These are phyloP conservation scores for Operophtera brumata DNA, from an alignment of 2,888 invertebrate genomes.

Conservation along the genomic window DNA sequence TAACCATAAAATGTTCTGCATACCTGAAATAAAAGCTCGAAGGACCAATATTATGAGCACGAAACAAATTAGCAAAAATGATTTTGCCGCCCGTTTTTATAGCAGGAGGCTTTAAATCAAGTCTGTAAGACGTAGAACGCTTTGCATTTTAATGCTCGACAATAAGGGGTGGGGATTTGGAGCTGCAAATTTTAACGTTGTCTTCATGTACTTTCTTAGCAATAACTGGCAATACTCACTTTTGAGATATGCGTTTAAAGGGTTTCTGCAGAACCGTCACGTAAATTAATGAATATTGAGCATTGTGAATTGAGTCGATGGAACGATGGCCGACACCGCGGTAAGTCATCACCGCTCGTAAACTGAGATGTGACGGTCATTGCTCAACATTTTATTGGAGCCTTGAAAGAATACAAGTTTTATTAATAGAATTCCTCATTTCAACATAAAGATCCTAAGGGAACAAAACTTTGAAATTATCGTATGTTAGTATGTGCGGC, in stretches of 20 bases:
- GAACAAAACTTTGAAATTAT: too few species aligned
- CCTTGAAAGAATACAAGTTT: not conserved
- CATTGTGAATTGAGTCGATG: slow-evolving; percentile 53
- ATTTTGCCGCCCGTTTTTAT: slow-evolving; percentile 38
- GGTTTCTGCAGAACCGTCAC: slow-evolving; percentile 60
- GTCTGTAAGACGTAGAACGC: slow-evolving; percentile 34
- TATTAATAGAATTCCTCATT: not conserved
- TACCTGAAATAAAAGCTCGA: slow-evolving; percentile 53
- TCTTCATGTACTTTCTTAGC: slow-evolving; percentile 44
- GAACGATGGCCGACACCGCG: slow-evolving; percentile 35
- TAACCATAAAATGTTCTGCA: slow-evolving; percentile 60
- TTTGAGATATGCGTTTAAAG: slow-evolving; percentile 54
- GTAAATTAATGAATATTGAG: slow-evolving; percentile 68
- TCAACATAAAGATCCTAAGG: not conserved
- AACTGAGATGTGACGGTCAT: slow-evolving; percentile 43
- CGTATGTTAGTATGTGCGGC: too few species aligned
- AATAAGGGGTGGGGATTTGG: slow-evolving; percentile 31
- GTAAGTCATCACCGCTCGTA: slow-evolving; percentile 55
- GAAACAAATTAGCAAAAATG: slow-evolving; percentile 53
- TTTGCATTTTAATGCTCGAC: slow-evolving; percentile 20
- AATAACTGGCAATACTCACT: slow-evolving; percentile 47
- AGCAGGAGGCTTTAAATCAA: slow-evolving; percentile 30
- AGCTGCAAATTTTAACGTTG: slow-evolving; percentile 39
- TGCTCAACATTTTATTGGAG: slow-evolving; percentile 18
- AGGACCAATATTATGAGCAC: slow-evolving; percentile 51